phyloP scores from a whole-genome alignment of 2,113 vertebrate genomes.

The Otis tarda region DNA sequence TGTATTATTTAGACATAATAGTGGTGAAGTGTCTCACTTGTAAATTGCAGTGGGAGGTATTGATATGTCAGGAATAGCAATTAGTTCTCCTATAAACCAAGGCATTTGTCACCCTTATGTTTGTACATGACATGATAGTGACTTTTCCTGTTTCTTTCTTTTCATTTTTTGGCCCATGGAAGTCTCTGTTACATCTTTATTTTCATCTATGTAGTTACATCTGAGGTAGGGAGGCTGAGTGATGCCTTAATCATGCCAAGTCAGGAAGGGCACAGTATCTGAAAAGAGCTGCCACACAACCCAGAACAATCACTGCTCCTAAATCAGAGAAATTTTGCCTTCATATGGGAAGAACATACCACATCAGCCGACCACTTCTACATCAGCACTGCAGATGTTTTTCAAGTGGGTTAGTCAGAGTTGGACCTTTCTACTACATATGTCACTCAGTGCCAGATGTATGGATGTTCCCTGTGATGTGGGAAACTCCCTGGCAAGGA shows the following conservation, averaged over 20 bases:
- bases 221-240: neutral
- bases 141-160: neutral
- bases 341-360: neutral
- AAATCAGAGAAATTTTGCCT: neutral
- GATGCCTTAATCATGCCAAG: neutral
- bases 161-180: neutral
- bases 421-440: neutral
- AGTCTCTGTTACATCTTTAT: neutral
- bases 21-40: fast-evolving
- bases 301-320: neutral
- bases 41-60: neutral
- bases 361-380: neutral
- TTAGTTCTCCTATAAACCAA: neutral
- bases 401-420: neutral
- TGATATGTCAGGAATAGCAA: neutral
- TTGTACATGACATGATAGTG: neutral
- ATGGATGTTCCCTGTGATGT: neutral
- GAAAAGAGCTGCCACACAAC: neutral
- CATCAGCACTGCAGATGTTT: neutral
- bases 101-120: neutral
- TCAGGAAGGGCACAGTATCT: neutral
- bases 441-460: neutral
- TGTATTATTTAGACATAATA: neutral
- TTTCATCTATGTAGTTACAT: neutral
- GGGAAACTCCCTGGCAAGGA: neutral